Evolutionary conservation across 2,888 invertebrate species (phyloP).

Genomic region (Eremobia ochroleuca): DNA sequence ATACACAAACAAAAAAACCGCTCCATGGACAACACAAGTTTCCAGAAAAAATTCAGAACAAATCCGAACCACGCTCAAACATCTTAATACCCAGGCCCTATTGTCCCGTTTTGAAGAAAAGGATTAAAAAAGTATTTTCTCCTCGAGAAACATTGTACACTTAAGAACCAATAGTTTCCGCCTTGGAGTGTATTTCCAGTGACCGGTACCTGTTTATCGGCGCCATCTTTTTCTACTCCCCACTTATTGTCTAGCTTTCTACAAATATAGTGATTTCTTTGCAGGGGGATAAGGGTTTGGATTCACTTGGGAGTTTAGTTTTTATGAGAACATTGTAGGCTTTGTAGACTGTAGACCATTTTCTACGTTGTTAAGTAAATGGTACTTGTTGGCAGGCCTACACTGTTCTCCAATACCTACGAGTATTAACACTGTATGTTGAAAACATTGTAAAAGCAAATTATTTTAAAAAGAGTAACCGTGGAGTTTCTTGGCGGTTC

Average conservation of each 20-base stretch:
- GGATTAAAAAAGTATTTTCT: conserved; percentile 57
- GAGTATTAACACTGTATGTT: too few species aligned
- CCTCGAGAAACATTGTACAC: conserved; percentile 46
- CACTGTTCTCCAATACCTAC: too few species aligned
- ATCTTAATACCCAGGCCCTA: conserved; percentile 13
- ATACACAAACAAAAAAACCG: conserved; percentile 12
- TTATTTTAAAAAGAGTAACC: too few species aligned
- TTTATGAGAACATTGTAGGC: neutral
- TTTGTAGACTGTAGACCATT: neutral
- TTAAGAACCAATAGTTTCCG: conserved; percentile 59
- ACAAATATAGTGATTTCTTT: conserved; percentile 70
- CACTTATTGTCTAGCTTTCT: conserved; percentile 68
- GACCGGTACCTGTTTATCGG: conserved; percentile 66
- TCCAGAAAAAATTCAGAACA: conserved; percentile 22
- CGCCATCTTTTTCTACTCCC: conserved; percentile 66
- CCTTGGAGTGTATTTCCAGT: conserved; percentile 55
- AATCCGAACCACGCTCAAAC: conserved; percentile 18
- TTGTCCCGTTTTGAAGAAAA: conserved; percentile 36
- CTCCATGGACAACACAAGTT: conserved; percentile 9
- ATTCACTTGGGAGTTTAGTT: neutral
- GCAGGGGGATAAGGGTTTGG: conserved; percentile 45
- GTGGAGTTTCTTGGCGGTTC: too few species aligned
- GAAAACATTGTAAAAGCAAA: too few species aligned
- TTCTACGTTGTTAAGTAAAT: too few species aligned
- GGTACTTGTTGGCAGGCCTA: too few species aligned